Conservation (phyloP, 2,797 vertebrate genomes). For the Sparus aurata region DNA sequence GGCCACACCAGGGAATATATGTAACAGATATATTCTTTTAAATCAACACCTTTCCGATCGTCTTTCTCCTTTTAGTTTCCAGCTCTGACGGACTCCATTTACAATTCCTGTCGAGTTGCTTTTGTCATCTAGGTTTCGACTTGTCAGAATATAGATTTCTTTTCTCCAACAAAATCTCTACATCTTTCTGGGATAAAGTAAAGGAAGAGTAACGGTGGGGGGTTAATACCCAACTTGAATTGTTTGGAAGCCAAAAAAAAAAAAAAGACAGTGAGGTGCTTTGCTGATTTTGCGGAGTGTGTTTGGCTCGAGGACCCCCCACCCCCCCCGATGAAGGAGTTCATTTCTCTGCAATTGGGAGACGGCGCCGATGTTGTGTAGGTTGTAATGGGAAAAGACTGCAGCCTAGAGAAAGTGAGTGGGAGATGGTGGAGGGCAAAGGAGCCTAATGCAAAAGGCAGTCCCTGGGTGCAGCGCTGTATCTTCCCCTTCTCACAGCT, state of each 20-base stretch:
- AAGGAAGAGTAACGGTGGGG: constrained; percentile 35
- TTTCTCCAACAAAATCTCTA: constrained; percentile 39
- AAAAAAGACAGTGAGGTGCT: constrained; percentile 26
- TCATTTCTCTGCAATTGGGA: constrained; percentile 44
- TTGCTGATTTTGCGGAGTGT: constrained; percentile 24
- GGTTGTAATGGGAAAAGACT: constrained; percentile 54
- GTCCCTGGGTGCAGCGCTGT: constrained; percentile 37
- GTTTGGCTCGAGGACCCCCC: constrained; percentile 54
- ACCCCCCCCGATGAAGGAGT: constrained; percentile 28
- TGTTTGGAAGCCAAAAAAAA: constrained; percentile 32
- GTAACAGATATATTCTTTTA: constrained; percentile 53
- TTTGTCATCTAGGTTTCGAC: constrained; percentile 24
- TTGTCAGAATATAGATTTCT: constrained; percentile 37
- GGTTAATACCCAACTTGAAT: constrained; percentile 51
- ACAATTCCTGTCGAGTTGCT: constrained; percentile 45
- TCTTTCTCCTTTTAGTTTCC: constrained; percentile 48
- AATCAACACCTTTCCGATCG: constrained; percentile 58
- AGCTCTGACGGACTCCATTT: constrained; percentile 41
- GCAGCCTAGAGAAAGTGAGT: constrained; percentile 52
- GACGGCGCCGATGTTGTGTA: constrained; percentile 50
- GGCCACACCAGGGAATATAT: constrained; percentile 44
- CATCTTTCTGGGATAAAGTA: constrained; percentile 41
- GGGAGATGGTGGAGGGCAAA: constrained; percentile 40
- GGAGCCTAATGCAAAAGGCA: constrained; percentile 47
- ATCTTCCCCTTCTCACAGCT: constrained; percentile 47